Evolutionary conservation across 2,113 vertebrate species (phyloP).

Genomic region (Psammodynastes pulverulentus): DNA sequence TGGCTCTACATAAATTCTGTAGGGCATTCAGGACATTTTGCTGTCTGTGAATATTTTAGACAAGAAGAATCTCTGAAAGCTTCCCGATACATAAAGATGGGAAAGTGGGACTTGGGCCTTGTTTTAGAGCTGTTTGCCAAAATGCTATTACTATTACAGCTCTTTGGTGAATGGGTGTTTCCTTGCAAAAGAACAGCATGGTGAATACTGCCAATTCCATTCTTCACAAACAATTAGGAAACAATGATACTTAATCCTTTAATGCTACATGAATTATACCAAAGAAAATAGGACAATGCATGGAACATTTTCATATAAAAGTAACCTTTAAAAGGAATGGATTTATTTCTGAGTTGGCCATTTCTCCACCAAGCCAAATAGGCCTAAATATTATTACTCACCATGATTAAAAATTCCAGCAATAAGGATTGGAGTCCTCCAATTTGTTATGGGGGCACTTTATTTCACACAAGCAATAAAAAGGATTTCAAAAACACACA

Average conservation of each 20-base stretch:
- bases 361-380: neutral
- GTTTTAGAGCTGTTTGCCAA: constrained; percentile 71
- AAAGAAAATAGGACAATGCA: constrained; percentile 55
- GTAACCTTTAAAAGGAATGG: neutral
- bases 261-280: constrained; percentile 58
- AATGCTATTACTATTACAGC: constrained; percentile 41
- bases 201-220: constrained; percentile 45
- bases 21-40: constrained; percentile 84
- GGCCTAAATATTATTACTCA: neutral
- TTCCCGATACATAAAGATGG: constrained; percentile 75
- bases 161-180: constrained; percentile 47
- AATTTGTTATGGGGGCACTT: neutral
- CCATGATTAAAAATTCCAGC: neutral
- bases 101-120: constrained; percentile 62
- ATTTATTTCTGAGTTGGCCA: neutral
- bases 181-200: constrained; percentile 55
- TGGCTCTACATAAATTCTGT: constrained; percentile 76
- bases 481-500: neutral
- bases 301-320: constrained; percentile 51
- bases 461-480: neutral
- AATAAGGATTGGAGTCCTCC: neutral
- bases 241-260: constrained; percentile 67
- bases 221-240: constrained; percentile 60
- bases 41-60: constrained; percentile 85
- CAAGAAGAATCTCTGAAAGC: constrained; percentile 75